Evolutionary conservation across 2,888 invertebrate species (phyloP).

Genomic region (Biston betularia): DNA sequence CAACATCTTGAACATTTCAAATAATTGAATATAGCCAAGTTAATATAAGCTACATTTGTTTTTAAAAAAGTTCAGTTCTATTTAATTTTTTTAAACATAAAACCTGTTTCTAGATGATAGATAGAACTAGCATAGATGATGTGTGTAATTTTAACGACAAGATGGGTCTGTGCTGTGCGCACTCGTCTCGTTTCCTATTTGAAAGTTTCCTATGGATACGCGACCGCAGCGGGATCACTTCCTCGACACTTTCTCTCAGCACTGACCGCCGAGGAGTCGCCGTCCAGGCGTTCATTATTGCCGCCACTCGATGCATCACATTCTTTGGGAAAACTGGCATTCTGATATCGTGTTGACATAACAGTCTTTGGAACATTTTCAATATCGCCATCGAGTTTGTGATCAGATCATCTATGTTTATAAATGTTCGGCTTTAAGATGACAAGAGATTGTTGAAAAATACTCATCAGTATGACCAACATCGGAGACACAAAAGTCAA

Average conservation of each 20-base stretch:
- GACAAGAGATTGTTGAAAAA: conserved; percentile 6
- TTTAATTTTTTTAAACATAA: too few species aligned
- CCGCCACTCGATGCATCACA: conserved; percentile 10
- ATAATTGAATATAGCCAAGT: too few species aligned
- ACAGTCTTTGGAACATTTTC: not conserved
- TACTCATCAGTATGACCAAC: not conserved
- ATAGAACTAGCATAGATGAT: too few species aligned
- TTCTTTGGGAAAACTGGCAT: conserved; percentile 6
- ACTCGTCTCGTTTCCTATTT: conserved; percentile 45
- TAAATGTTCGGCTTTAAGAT: not conserved
- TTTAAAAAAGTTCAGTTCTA: too few species aligned
- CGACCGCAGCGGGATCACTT: conserved; percentile 52
- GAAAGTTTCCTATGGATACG: conserved; percentile 44
- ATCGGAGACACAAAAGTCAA: conserved; percentile 19
- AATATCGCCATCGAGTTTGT: not conserved
- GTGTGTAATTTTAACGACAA: too few species aligned
- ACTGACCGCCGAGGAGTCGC: conserved; percentile 43
- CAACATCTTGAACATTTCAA: too few species aligned
- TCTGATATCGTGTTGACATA: not conserved
- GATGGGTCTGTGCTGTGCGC: conserved; percentile 5
- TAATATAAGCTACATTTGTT: too few species aligned
- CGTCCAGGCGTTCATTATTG: conserved; percentile 19
- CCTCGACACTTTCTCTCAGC: conserved; percentile 55
- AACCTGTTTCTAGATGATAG: too few species aligned
- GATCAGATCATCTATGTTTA: conserved; percentile 3